A percentile compares a stretch with the other conserved stretches of the same genome.
Evolutionary conservation across 2,888 invertebrate species (phyloP).

Genomic region (Polymixis lichenea): DNA sequence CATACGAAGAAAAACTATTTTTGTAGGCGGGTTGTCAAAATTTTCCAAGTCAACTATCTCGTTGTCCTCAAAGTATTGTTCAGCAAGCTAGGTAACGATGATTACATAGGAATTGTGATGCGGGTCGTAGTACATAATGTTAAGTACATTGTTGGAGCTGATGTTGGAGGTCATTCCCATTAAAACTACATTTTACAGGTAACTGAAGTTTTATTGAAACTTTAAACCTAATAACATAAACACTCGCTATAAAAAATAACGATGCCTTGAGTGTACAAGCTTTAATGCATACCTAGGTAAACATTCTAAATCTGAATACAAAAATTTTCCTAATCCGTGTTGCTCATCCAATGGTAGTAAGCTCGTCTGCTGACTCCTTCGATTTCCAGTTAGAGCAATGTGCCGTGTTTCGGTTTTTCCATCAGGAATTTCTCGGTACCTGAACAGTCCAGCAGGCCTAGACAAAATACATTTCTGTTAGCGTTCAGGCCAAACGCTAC

Average conservation of each 20-base stretch:
- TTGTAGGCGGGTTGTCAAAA: not conserved
- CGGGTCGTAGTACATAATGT: conserved; percentile 72
- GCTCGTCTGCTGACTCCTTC: not conserved
- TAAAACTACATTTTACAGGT: conserved; percentile 89
- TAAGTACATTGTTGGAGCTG: conserved; percentile 78
- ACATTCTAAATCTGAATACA: not conserved
- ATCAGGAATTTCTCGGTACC: no score
- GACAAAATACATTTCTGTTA: no score
- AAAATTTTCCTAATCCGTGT: not conserved
- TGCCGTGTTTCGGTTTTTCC: not conserved
- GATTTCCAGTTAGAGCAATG: not conserved
- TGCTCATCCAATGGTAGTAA: not conserved
- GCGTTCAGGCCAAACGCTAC: no score
- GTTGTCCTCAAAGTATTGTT: conserved; percentile 25
- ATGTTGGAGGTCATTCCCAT: conserved; percentile 87
- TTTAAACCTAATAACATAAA: conserved; percentile 1
- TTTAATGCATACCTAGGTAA: not conserved
- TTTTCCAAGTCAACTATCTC: conserved; percentile 14
- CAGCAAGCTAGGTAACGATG: conserved; percentile 28
- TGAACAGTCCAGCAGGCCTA: no score
- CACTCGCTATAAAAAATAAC: not conserved
- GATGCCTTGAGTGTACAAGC: not conserved
- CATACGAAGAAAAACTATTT: no score
- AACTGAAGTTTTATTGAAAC: conserved; percentile 71
- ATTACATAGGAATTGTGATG: conserved; percentile 72